phyloP scores from a whole-genome alignment of 2,113 vertebrate genomes.

The Ovis aries region DNA sequence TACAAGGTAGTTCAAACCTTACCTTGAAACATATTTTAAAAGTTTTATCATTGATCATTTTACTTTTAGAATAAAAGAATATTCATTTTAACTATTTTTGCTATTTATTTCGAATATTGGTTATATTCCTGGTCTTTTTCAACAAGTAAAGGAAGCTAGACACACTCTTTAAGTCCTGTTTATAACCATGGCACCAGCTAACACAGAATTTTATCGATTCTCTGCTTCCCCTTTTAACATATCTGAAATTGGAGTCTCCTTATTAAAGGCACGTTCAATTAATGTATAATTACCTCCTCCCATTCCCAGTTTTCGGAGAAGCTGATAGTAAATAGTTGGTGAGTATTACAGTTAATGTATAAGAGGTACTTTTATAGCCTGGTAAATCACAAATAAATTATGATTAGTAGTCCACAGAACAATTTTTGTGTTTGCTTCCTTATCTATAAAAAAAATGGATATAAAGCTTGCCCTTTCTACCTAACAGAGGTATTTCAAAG shows the following conservation, averaged over 20 bases:
- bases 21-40: not conserved
- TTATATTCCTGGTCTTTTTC: not conserved
- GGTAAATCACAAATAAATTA: not conserved
- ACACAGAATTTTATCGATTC: fast-evolving
- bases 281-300: not conserved
- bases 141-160: not conserved
- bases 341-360: not conserved
- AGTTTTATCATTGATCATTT: not conserved
- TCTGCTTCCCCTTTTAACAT: not conserved
- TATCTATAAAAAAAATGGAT: not conserved
- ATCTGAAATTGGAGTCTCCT: not conserved
- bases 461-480: not conserved
- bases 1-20: not conserved
- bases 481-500: not conserved
- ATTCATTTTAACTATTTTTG: not conserved
- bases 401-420: not conserved
- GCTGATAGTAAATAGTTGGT: not conserved
- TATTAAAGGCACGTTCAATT: not conserved
- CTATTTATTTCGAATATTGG: not conserved
- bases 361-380: not conserved
- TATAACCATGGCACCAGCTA: not conserved
- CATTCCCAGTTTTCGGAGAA: not conserved
- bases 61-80: not conserved
- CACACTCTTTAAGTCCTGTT: not conserved
- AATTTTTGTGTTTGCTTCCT: not conserved